phyloP scores from a whole-genome alignment of 2,797 vertebrate species.

The Setipinna tenuifilis region DNA sequence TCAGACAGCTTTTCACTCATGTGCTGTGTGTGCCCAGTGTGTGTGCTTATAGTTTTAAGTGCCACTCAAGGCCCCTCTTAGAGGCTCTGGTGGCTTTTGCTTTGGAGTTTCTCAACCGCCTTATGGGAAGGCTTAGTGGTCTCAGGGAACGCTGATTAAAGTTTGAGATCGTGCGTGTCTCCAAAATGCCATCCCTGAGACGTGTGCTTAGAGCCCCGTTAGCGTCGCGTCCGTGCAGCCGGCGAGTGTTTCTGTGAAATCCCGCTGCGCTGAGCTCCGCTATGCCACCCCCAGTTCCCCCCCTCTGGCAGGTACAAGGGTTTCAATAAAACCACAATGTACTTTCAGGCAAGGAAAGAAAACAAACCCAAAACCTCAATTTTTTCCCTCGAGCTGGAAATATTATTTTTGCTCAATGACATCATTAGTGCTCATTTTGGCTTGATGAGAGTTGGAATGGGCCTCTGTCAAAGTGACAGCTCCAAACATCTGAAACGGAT shows the following conservation, averaged over 20 bases:
- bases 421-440: constrained; percentile 46
- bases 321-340: constrained; percentile 36
- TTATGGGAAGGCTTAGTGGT: constrained; percentile 6
- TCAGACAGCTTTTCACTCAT: not conserved
- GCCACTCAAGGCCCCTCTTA: not conserved
- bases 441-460: constrained; percentile 48
- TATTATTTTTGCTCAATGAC: constrained; percentile 55
- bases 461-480: constrained; percentile 43
- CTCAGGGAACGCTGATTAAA: not conserved
- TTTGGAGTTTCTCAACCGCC: not conserved
- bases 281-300: not conserved
- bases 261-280: not conserved
- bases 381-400: constrained; percentile 34
- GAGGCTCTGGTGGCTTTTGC: not conserved
- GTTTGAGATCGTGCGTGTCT: not conserved
- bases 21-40: not conserved
- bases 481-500: constrained; percentile 55
- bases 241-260: not conserved
- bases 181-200: not conserved
- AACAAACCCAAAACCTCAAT: constrained; percentile 38
- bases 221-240: not conserved
- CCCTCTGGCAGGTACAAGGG: constrained; percentile 51
- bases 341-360: constrained; percentile 46
- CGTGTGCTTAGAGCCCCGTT: not conserved
- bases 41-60: not conserved